phyloP scores from a whole-genome alignment of 2,113 vertebrate genomes.

The Cisticola juncidis region DNA sequence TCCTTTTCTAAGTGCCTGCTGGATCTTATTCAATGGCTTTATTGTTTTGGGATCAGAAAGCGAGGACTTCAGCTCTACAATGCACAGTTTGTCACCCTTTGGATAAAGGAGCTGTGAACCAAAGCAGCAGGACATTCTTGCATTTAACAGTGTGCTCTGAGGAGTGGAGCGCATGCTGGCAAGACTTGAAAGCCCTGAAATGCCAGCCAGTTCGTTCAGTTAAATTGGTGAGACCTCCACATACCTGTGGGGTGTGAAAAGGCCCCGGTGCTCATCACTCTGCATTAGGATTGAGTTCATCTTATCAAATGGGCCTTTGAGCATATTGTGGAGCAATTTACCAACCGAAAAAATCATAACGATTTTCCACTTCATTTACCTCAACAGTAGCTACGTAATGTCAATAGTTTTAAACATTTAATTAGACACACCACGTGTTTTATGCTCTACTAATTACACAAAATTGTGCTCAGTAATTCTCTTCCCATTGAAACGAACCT shows the following conservation, averaged over 20 bases:
- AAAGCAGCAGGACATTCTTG: neutral
- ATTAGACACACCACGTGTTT: conserved; percentile 69
- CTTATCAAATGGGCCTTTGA: conserved; percentile 68
- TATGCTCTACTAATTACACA: conserved; percentile 74
- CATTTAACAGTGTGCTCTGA: neutral
- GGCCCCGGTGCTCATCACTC: conserved; percentile 47
- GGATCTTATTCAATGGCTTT: neutral
- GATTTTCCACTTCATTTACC: conserved; percentile 68
- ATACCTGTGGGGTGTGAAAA: conserved; percentile 62
- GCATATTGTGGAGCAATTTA: conserved; percentile 56
- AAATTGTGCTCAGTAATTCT: conserved; percentile 71
- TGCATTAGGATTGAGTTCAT: conserved; percentile 62
- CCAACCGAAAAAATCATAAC: conserved; percentile 58
- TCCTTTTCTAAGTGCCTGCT: neutral
- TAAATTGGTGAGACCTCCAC: conserved; percentile 7
- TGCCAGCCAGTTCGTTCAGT: neutral
- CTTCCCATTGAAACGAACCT: conserved; percentile 59
- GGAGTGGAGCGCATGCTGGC: neutral
- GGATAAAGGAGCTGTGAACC: neutral
- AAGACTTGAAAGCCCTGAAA: conserved; percentile 25
- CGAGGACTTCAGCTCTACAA: neutral
- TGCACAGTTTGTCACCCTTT: conserved; percentile 14
- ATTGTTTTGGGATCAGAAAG: conserved; percentile 30
- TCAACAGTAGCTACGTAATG: conserved; percentile 71
- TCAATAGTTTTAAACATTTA: conserved; percentile 71